phyloP scores from a whole-genome alignment of 1,140 invertebrate species.

The Hylaeus anthracinus region DNA sequence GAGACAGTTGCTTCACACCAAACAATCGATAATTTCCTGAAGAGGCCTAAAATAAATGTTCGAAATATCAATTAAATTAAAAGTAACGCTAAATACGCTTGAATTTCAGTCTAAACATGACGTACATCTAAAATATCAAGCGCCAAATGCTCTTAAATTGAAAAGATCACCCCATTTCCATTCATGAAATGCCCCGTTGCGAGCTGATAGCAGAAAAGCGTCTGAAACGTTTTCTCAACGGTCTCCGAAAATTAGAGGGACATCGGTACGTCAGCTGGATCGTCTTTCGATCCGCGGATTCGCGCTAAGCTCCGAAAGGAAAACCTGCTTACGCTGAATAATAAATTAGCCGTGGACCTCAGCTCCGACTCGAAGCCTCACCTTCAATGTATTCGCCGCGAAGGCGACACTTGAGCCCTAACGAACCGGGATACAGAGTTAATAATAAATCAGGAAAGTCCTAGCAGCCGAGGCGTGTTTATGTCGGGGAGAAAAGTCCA shows the following conservation, averaged over 20 bases:
- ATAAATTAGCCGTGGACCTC: constrained; percentile 53
- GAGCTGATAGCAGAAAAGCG: too few species aligned
- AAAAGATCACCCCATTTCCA: too few species aligned
- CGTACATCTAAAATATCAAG: too few species aligned
- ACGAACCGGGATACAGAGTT: constrained; percentile 47
- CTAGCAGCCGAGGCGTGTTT: constrained; percentile 13
- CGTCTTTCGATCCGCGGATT: constrained; percentile 14
- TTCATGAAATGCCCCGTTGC: too few species aligned
- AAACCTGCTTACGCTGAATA: constrained; percentile 56
- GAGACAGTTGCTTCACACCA: too few species aligned
- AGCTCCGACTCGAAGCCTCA: constrained; percentile 31
- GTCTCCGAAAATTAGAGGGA: constrained; percentile 19
- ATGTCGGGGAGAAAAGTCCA: neutral
- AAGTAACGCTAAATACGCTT: too few species aligned
- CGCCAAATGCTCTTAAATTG: too few species aligned
- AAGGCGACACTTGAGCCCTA: constrained; percentile 19
- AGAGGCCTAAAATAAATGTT: too few species aligned
- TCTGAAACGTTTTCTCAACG: too few species aligned
- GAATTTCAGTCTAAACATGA: too few species aligned
- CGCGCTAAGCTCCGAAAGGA: constrained; percentile 33
- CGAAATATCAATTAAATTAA: too few species aligned
- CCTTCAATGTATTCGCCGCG: constrained; percentile 46
- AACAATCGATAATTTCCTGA: too few species aligned
- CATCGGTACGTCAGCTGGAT: constrained; percentile 26
- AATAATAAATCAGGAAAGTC: constrained; percentile 60